Conservation (phyloP, 2,888 invertebrate species). For the Cryptophagus acutangulus region DNA sequence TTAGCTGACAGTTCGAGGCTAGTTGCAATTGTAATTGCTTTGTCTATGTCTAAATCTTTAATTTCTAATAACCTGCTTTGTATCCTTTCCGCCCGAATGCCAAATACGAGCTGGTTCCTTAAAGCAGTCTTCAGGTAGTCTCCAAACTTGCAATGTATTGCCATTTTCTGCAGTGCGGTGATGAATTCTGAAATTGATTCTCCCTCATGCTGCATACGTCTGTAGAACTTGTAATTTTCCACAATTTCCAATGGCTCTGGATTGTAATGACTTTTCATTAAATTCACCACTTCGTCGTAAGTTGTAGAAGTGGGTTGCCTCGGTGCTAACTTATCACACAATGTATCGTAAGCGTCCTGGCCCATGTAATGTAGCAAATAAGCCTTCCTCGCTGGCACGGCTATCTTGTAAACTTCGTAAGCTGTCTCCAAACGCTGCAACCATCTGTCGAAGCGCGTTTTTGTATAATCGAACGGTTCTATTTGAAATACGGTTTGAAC, state of each 20-base stretch:
- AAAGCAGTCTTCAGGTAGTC: conserved; percentile 26
- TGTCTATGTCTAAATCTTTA: conserved; percentile 22
- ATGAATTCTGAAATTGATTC: conserved; percentile 24
- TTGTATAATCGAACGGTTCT: too few relatives aligned
- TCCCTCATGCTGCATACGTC: conserved; percentile 24
- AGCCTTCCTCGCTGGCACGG: conserved; percentile 1
- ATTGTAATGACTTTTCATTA: conserved; percentile 15
- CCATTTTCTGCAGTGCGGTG: conserved; percentile 22
- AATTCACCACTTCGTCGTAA: conserved; percentile 10
- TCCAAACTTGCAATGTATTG: conserved; percentile 25
- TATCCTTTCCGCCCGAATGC: conserved; percentile 22
- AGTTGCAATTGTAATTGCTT: conserved; percentile 26
- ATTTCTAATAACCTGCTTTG: conserved; percentile 28
- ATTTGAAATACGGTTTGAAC: too few relatives aligned
- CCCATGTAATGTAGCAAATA: conserved; percentile 16
- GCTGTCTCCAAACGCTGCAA: conserved; percentile 16
- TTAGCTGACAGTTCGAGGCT: conserved; percentile 24
- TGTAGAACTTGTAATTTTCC: conserved; percentile 27
- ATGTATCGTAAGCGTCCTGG: conserved; percentile 11
- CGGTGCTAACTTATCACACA: conserved; percentile 20
- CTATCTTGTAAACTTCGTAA: conserved; percentile 13
- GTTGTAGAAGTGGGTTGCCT: conserved; percentile 6
- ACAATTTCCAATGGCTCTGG: conserved; percentile 23
- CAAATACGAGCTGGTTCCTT: conserved; percentile 31
- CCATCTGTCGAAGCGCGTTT: conserved; percentile 13